phyloP scores from a whole-genome alignment of 2,888 invertebrate genomes.

The Tipula unca region DNA sequence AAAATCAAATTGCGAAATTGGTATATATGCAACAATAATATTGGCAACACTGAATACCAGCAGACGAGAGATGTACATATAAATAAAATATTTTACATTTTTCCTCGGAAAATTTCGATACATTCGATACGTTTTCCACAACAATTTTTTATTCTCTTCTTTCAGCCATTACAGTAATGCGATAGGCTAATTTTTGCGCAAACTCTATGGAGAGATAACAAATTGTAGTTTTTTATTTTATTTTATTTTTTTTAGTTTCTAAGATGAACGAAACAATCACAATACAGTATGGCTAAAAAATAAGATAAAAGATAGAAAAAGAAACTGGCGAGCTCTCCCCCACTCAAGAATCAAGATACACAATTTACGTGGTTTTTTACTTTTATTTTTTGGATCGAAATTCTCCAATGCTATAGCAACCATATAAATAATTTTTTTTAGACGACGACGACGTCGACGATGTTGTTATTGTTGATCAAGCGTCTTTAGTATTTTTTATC shows the following conservation, averaged over 20 bases:
- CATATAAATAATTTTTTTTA: neutral
- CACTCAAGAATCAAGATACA: neutral
- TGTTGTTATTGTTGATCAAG: neutral
- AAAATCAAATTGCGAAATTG: neutral
- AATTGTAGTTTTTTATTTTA: neutral
- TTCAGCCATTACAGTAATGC: constrained; percentile 18
- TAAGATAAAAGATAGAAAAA: constrained; percentile 3
- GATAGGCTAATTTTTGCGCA: constrained; percentile 19
- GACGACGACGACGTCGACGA: neutral
- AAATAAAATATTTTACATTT: neutral
- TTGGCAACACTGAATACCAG: neutral
- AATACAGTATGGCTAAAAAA: neutral
- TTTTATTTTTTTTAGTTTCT: neutral
- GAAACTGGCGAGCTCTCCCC: neutral
- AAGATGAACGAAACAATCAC: constrained; percentile 9
- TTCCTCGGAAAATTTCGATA: neutral
- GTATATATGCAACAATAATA: neutral
- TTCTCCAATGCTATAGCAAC: neutral
- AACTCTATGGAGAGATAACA: neutral
- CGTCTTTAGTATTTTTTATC: neutral
- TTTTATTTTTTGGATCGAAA: neutral
- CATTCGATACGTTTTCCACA: neutral
- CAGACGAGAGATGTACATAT: neutral
- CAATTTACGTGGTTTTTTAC: neutral
- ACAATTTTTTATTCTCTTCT: neutral